A percentile compares a stretch with the other conserved stretches of the same genome.
Conservation (phyloP, 2,888 invertebrate species). For the Lasioglossum calceatum region DNA sequence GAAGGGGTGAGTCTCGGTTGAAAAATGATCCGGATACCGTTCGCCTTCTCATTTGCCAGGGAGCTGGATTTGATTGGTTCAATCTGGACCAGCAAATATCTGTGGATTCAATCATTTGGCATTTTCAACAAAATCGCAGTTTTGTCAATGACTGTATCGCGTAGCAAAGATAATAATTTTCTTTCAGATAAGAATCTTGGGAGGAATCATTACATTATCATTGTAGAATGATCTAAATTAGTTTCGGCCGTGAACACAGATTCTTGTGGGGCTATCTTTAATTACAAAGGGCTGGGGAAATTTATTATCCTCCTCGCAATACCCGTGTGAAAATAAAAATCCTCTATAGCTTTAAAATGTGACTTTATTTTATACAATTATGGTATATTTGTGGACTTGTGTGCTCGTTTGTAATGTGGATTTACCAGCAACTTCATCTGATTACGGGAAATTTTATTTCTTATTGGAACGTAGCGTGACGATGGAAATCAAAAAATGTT, state of each 20-base stretch:
- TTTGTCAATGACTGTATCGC: not conserved
- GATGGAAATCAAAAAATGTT: not conserved
- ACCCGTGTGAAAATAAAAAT: not conserved
- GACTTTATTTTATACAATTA: not conserved
- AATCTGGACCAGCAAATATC: no score
- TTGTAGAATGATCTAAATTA: not conserved
- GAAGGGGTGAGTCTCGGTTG: not conserved
- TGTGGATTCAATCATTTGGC: not conserved
- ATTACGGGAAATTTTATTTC: not conserved
- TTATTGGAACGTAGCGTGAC: not conserved
- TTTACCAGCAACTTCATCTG: no score
- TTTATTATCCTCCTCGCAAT: not conserved
- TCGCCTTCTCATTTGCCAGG: not conserved
- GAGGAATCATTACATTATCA: not conserved
- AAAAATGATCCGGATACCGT: not conserved
- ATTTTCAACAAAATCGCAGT: not conserved
- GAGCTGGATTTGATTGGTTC: not conserved
- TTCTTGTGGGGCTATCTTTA: not conserved
- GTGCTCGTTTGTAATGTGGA: not conserved
- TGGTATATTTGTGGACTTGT: not conserved
- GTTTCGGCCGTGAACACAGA: not conserved
- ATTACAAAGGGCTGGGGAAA: not conserved
- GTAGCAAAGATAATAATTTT: not conserved
- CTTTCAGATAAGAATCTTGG: not conserved
- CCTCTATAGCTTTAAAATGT: not conserved